Evolutionary conservation across 92 coral and sea anemone species (phyloP), one percentile per base, ranked within the genome.

Genomic region (Epizoanthus stellaris): DNA sequence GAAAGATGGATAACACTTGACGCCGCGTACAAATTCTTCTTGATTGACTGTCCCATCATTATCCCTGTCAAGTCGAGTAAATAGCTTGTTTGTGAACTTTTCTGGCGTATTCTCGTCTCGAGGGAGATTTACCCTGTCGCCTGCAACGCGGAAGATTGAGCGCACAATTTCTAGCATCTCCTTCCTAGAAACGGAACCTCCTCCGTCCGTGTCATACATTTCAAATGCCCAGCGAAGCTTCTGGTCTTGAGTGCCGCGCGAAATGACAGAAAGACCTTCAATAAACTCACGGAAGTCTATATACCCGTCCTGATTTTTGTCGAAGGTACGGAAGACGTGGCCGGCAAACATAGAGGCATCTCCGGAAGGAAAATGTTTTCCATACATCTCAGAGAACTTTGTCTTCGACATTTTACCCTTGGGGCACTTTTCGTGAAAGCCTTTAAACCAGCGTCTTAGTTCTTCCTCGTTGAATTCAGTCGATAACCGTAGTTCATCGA

Each of bases 121-220:
- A 60, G 98, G 95, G 6, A 97, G 90, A 43, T 88, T 88, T 9
- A 86, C 82, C 15, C 80, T 88, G 60, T 91, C 93, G n/a, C 98
- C 99, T 3, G 99, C 95, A 56, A 97, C 95, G 14, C 95, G 98
- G 77, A 96, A 97, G 47, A 97, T 91, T 43, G 98, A 90, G 0
- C 99, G 95, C 15, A 97, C 99, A 9, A 97, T 93, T 75, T 97
- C 99, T 61, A 97, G 69, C 99, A 97, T 97, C 76, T 97, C 99
- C 76, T 87, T 89, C 23, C 98, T 86, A 57, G 92, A 87, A 4
- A 97, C 98, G 15, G 95, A 89, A 16, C 99, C 99, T 38, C 99
- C 95, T 11, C 99, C 95, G 75, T 97, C 99, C 6, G 91, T 87
- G 58, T 97, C 99, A 81, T 97, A 97, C 98, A 97, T 97, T 87